These are phyloP conservation scores for Pseudomyrmex gracilis DNA, from an alignment of 1,140 invertebrate genomes.

Conservation along the genomic window DNA sequence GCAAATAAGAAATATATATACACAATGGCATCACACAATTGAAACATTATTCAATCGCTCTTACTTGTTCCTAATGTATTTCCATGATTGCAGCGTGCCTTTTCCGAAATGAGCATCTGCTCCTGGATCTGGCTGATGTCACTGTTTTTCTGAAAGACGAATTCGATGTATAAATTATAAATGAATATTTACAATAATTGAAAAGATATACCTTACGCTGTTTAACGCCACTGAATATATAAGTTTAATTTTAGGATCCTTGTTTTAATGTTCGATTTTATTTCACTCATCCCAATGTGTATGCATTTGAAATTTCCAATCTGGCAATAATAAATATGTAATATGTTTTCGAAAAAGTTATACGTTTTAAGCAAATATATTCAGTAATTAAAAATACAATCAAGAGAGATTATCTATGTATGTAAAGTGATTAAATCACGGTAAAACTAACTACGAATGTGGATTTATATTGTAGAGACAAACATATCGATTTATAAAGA, in stretches of 20 bases:
- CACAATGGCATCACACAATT: not conserved
- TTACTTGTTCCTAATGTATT: not conserved
- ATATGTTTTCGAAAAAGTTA: not conserved
- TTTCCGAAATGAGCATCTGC: not conserved
- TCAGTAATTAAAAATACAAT: not conserved
- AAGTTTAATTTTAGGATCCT: not conserved
- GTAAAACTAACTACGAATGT: not conserved
- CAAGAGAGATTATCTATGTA: not conserved
- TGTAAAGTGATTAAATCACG: not conserved
- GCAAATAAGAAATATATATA: not conserved
- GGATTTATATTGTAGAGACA: too few relatives aligned
- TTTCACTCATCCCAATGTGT: not conserved
- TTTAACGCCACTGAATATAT: not conserved
- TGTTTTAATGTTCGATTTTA: not conserved
- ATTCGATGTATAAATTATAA: not conserved
- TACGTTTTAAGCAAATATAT: constrained; percentile 11
- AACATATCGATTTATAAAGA: too few relatives aligned
- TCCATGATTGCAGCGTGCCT: constrained; percentile 4
- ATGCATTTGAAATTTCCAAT: not conserved
- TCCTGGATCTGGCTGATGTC: not conserved
- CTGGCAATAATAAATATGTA: not conserved
- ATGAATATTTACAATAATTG: constrained; percentile 4
- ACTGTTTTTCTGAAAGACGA: constrained; percentile 17
- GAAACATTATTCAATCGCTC: not conserved
- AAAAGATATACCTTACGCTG: not conserved